Evolutionary conservation across 2,113 vertebrate species (phyloP).

Genomic region (Chloebia gouldiae): DNA sequence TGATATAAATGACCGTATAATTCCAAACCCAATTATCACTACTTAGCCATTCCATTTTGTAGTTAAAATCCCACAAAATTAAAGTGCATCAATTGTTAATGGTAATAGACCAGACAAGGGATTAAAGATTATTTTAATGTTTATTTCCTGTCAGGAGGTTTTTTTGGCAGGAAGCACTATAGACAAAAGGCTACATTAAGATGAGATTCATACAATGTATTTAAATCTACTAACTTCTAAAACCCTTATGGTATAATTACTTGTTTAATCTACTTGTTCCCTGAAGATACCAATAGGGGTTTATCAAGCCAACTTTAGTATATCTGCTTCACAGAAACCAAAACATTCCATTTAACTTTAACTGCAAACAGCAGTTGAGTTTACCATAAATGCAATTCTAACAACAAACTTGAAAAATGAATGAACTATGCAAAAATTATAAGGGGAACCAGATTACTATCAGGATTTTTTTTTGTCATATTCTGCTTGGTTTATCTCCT

Average conservation of each 20-base stretch:
- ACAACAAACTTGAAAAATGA: neutral
- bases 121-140: conserved; percentile 87
- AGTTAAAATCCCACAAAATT: conserved; percentile 86
- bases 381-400: neutral
- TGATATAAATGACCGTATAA: conserved; percentile 85
- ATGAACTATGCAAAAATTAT: neutral
- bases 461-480: neutral
- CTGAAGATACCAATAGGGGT: conserved; percentile 64
- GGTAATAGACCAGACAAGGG: conserved; percentile 82
- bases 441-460: neutral
- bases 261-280: conserved; percentile 80
- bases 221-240: conserved; percentile 79
- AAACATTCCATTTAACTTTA: neutral
- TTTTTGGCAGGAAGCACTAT: conserved; percentile 75
- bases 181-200: conserved; percentile 75
- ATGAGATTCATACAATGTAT: conserved; percentile 72
- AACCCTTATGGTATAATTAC: conserved; percentile 80
- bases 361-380: neutral
- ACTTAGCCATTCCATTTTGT: conserved; percentile 85
- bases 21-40: conserved; percentile 86
- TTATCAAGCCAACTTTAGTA: conserved; percentile 63
- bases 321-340: conserved; percentile 47
- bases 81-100: conserved; percentile 86
- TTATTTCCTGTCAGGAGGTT: conserved; percentile 82
- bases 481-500: neutral